These are phyloP conservation scores for Limnothrissa miodon DNA, from an alignment of 2,113 vertebrate genomes.

Conservation along the genomic window DNA sequence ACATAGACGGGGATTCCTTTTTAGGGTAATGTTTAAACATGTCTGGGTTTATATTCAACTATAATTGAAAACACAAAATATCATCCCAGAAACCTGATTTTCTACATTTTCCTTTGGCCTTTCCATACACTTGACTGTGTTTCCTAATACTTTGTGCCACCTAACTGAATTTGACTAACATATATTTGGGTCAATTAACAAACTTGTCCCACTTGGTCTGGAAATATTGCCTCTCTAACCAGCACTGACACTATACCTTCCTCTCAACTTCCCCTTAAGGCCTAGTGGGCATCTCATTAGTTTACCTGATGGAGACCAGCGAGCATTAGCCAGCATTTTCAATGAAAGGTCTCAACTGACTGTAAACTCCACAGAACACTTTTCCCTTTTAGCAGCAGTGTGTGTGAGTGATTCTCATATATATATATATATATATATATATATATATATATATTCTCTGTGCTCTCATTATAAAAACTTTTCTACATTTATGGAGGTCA, in stretches of 20 bases:
- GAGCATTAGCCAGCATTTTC: constrained; percentile 27
- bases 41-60: not conserved
- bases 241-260: constrained; percentile 48
- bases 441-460: no score
- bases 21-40: not conserved
- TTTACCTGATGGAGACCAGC: constrained; percentile 43
- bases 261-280: constrained; percentile 35
- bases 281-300: constrained; percentile 51
- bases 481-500: not conserved
- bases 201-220: constrained; percentile 21
- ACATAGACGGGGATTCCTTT: not conserved
- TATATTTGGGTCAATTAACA: constrained; percentile 40
- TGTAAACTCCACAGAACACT: constrained; percentile 22
- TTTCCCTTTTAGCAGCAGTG: not conserved
- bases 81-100: not conserved
- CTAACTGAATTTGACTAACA: constrained; percentile 39
- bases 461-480: not conserved
- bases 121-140: constrained; percentile 1
- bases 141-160: constrained; percentile 21
- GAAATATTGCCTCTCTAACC: constrained; percentile 57
- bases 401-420: not conserved
- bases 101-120: not conserved
- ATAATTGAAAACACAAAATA: not conserved
- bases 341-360: constrained; percentile 33
- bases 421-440: no score